Conservation (phyloP, 2,113 vertebrate species). For the Raja brachyura region DNA sequence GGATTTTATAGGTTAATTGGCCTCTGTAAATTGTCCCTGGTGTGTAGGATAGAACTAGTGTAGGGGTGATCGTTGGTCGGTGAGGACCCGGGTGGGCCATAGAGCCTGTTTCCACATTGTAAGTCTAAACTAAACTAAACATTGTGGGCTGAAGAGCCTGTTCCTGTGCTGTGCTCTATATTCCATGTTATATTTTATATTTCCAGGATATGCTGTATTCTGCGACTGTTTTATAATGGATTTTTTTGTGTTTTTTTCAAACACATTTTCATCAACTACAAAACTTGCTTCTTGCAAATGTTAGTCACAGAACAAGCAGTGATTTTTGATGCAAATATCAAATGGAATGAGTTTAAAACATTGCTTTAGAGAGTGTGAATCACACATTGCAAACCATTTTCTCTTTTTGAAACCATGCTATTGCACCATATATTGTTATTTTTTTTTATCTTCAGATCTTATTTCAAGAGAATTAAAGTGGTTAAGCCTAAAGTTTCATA, state of each 20-base stretch:
- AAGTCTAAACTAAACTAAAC: no score
- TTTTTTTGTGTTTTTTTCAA: background rate
- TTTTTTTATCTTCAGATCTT: slow-evolving; percentile 6
- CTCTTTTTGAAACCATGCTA: background rate
- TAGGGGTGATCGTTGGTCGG: no score
- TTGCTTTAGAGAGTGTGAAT: background rate
- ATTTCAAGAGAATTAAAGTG: slow-evolving; percentile 9
- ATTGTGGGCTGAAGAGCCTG: no score
- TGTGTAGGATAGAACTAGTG: no score
- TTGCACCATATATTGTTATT: background rate
- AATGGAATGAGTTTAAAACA: background rate
- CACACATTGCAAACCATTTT: background rate
- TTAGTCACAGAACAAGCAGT: background rate
- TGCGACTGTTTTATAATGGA: no score
- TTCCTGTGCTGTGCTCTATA: no score
- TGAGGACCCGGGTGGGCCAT: no score
- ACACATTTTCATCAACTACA: background rate
- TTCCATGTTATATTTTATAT: no score
- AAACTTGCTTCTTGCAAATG: background rate
- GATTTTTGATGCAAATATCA: background rate
- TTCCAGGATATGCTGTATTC: no score
- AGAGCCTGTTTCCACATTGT: no score
- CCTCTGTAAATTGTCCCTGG: no score
- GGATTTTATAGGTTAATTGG: no score
- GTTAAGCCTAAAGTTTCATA: slow-evolving; percentile 5